These are phyloP conservation scores for Laterallus jamaicensis DNA, from an alignment of 2,113 vertebrate species.

Conservation along the genomic window DNA sequence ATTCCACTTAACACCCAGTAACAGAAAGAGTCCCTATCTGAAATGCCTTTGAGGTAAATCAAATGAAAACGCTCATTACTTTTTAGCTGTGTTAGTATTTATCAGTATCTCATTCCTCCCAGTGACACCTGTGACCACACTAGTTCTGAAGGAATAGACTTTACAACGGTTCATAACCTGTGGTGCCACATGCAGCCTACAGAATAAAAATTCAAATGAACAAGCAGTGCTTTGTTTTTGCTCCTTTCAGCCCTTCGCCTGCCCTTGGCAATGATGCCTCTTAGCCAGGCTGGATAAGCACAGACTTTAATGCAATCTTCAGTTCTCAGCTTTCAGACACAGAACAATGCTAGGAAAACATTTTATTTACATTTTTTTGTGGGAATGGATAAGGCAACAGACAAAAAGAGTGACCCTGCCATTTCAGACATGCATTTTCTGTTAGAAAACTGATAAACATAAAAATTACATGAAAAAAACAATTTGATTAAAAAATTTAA, in stretches of 20 bases:
- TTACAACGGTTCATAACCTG: background rate
- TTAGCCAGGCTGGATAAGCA: background rate
- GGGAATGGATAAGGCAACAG: background rate
- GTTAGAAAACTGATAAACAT: background rate
- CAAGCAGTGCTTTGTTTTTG: constrained; percentile 8
- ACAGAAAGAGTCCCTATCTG: background rate
- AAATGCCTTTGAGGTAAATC: background rate
- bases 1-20: background rate
- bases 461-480: background rate
- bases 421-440: background rate
- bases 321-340: background rate
- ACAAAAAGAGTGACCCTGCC: background rate
- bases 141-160: background rate
- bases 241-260: background rate
- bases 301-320: background rate
- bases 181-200: background rate
- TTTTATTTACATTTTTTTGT: background rate
- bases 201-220: constrained; percentile 16
- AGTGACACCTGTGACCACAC: background rate
- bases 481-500: background rate
- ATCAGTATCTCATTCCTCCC: background rate
- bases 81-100: background rate
- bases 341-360: background rate
- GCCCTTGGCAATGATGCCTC: background rate
- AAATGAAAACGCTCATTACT: background rate